Conservation (phyloP, 2,888 invertebrate genomes). For the Meteorus cinctellus region DNA sequence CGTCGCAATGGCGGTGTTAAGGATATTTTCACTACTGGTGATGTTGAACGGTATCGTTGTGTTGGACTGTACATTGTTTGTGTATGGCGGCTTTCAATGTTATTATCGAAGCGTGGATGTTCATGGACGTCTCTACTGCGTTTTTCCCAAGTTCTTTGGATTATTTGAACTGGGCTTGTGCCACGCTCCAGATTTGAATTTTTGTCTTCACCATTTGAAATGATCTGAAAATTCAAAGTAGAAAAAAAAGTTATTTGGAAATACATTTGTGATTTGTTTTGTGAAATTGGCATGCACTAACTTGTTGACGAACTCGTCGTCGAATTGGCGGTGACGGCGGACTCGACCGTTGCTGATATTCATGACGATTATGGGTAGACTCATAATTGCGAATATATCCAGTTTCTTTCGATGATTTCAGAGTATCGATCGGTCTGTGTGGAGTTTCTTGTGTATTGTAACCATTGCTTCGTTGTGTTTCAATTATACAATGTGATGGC, state of each 20-base stretch:
- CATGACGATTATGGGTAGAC: constrained; percentile 51
- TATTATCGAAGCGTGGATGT: constrained; percentile 45
- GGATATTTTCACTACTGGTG: constrained; percentile 53
- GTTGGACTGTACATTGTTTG: constrained; percentile 49
- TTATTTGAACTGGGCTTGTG: constrained; percentile 66
- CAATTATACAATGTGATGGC: constrained; percentile 60
- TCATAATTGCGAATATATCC: constrained; percentile 46
- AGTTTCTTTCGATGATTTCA: constrained; percentile 52
- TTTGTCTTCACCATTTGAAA: constrained; percentile 54
- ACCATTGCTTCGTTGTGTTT: constrained; percentile 56
- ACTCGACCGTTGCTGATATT: constrained; percentile 55
- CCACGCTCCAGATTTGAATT: constrained; percentile 54
- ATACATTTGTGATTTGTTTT: neutral
- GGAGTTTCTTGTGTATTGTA: constrained; percentile 54
- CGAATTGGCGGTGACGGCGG: constrained; percentile 67
- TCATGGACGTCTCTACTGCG: constrained; percentile 61
- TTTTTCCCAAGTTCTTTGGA: constrained; percentile 69
- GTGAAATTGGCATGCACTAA: constrained; percentile 30
- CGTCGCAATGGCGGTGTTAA: constrained; percentile 42
- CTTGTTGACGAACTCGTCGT: constrained; percentile 65
- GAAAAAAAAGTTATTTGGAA: neutral
- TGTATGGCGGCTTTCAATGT: constrained; percentile 46
- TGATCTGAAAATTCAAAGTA: neutral
- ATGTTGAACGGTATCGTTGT: constrained; percentile 60
- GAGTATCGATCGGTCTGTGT: constrained; percentile 60